Percentiles rank a stretch among this genome's conserved stretches.
Conservation (phyloP, 2,888 invertebrate genomes). For the Diarsia mendica region DNA sequence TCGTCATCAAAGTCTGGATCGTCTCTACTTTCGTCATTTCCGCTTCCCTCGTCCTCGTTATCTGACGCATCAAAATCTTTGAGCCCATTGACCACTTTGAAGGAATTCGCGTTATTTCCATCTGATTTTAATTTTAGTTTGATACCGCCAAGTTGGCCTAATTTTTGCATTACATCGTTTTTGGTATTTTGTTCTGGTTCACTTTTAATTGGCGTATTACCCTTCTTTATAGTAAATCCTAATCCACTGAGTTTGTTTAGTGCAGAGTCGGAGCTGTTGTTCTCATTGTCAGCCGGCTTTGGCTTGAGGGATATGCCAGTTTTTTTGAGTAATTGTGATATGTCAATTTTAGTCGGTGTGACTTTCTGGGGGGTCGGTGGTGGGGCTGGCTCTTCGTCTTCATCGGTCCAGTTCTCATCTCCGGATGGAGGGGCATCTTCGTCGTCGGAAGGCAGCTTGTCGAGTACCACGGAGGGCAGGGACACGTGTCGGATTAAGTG, state of each 20-base stretch:
- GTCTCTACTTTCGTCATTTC: constrained; percentile 76
- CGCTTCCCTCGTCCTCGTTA: constrained; percentile 82
- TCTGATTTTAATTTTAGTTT: constrained; percentile 87
- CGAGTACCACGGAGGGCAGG: constrained; percentile 87
- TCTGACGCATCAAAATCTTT: constrained; percentile 86
- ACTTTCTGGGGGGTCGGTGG: constrained; percentile 65
- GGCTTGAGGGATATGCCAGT: constrained; percentile 81
- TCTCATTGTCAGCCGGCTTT: constrained; percentile 74
- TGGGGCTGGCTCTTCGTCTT: constrained; percentile 81
- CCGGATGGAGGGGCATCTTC: constrained; percentile 83
- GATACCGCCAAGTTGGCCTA: constrained; percentile 85
- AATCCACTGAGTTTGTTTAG: constrained; percentile 85
- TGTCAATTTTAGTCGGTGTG: constrained; percentile 85
- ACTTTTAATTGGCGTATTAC: constrained; percentile 80
- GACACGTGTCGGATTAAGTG: constrained; percentile 90
- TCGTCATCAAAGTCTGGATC: constrained; percentile 75
- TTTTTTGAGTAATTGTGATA: constrained; percentile 83
- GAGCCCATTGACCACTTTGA: constrained; percentile 86
- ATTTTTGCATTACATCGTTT: constrained; percentile 81
- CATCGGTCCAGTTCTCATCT: constrained; percentile 87
- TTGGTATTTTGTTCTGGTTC: constrained; percentile 75
- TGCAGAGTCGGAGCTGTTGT: constrained; percentile 77
- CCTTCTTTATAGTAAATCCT: constrained; percentile 87
- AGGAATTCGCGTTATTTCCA: constrained; percentile 81
- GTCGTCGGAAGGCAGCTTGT: constrained; percentile 89